Conservation (phyloP, 2,113 vertebrate genomes). For the Neolamprologus tretocephalus region DNA sequence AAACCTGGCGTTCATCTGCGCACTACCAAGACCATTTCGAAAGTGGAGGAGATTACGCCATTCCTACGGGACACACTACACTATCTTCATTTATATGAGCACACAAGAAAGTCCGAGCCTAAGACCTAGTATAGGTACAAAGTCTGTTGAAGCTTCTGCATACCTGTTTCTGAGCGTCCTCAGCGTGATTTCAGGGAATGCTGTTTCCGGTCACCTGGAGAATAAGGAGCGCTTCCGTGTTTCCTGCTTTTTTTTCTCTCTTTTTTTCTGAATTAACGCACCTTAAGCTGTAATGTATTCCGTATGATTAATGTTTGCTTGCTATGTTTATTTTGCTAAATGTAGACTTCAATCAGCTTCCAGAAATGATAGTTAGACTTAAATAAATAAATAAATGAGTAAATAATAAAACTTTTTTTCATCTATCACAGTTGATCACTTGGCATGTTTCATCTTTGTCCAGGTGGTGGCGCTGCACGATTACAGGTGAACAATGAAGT, state of each 20-base stretch:
- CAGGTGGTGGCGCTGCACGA: not conserved
- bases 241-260: not conserved
- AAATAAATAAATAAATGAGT: not conserved
- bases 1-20: not conserved
- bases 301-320: not conserved
- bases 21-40: not conserved
- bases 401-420: not conserved
- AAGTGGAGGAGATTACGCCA: fast-evolving
- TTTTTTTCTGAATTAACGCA: not conserved
- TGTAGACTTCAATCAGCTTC: not conserved
- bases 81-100: fast-evolving
- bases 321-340: not conserved
- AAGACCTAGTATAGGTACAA: not conserved
- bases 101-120: fast-evolving
- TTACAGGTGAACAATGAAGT: not conserved
- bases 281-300: fast-evolving
- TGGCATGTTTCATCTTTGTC: not conserved
- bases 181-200: not conserved
- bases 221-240: not conserved
- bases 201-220: fast-evolving
- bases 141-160: fast-evolving
- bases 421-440: fast-evolving
- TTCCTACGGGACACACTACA: not conserved
- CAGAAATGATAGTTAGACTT: fast-evolving
- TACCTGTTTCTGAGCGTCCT: not conserved